Evolutionary conservation across 2,797 vertebrate species (phyloP).

Genomic region (Hipposideros larvatus): DNA sequence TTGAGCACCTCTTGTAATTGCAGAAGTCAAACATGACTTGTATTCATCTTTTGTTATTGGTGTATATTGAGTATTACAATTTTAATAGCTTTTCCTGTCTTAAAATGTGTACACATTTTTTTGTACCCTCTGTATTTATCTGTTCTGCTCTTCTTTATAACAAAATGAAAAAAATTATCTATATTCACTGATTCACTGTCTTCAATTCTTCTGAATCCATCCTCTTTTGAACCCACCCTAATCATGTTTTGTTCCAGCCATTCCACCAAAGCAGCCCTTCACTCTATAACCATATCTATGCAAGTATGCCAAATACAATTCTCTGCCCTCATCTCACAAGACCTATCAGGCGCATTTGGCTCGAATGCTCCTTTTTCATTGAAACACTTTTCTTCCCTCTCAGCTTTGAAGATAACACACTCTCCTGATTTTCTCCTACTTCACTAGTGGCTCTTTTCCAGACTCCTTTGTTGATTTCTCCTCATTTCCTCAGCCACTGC

Average conservation of each 20-base stretch:
- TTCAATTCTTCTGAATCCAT: not conserved
- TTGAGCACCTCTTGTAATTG: no score
- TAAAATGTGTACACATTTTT: no score
- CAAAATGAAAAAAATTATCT: not conserved
- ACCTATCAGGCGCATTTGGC: not conserved
- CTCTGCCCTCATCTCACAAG: not conserved
- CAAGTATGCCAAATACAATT: not conserved
- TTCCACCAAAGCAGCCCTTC: not conserved
- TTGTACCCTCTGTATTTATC: not conserved
- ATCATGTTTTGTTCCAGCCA: not conserved
- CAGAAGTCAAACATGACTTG: no score
- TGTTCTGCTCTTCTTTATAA: not conserved
- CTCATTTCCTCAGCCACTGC: not conserved
- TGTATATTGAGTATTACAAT: no score
- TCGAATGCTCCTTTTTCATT: not conserved
- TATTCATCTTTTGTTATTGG: no score
- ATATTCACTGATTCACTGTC: not conserved
- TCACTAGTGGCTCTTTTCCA: not conserved
- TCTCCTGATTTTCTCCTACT: not conserved
- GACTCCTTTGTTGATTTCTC: not conserved
- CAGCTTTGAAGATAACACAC: accelerated
- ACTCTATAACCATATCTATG: not conserved
- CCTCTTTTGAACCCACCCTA: not conserved
- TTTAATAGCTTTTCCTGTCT: no score
- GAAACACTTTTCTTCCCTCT: not conserved